phyloP scores from a whole-genome alignment of 2,113 vertebrate genomes.

The Astur gentilis region DNA sequence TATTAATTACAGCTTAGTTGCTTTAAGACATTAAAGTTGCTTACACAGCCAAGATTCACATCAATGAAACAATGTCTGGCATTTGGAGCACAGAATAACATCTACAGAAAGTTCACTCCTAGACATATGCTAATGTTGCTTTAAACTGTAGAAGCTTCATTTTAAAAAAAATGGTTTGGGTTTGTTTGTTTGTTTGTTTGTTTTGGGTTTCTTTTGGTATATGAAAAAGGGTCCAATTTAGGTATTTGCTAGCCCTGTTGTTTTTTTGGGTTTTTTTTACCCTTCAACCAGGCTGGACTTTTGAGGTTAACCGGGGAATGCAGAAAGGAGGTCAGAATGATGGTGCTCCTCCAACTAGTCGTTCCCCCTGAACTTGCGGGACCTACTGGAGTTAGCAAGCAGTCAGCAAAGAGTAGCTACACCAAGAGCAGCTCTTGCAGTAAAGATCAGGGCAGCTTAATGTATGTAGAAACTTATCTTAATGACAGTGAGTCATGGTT shows the following conservation, averaged over 20 bases:
- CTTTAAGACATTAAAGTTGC: not conserved
- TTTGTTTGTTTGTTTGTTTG: not conserved
- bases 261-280: not conserved
- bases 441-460: not conserved
- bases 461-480: not conserved
- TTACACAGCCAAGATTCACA: not conserved
- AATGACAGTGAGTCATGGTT: not conserved
- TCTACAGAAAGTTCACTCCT: not conserved
- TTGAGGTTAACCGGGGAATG: not conserved
- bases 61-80: not conserved
- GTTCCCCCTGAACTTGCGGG: not conserved
- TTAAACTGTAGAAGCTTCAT: not conserved
- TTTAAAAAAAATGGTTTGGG: not conserved
- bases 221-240: not conserved
- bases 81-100: not conserved
- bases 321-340: not conserved
- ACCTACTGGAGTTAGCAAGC: not conserved
- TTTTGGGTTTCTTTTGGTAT: not conserved
- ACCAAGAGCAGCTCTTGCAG: not conserved
- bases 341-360: accelerated
- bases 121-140: not conserved
- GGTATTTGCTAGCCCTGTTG: not conserved
- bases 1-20: not conserved
- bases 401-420: not conserved
- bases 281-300: not conserved